A percentile compares a stretch with the other conserved stretches of the same genome.
Evolutionary conservation across 2,113 vertebrate genomes (phyloP).

Genomic region (Anguilla japonica): DNA sequence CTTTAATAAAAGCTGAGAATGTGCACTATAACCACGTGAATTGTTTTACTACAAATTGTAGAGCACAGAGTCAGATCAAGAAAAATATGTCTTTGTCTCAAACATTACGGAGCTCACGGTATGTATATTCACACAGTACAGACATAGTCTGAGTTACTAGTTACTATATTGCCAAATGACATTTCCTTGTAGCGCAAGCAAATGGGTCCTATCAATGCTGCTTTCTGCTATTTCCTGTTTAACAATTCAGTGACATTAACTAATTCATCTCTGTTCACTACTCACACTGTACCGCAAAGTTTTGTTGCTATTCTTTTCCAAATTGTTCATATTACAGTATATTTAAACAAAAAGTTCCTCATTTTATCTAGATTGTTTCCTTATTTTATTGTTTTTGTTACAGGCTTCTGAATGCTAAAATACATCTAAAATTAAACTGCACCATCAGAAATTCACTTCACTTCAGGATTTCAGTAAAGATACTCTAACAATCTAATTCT

Average conservation of each 20-base stretch:
- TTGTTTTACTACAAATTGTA: too few relatives aligned
- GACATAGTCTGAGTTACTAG: background rate
- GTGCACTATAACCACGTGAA: too few relatives aligned
- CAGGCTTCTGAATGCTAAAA: background rate
- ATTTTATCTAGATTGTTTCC: background rate
- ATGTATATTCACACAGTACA: background rate
- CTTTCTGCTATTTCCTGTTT: conserved; percentile 24
- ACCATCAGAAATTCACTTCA: background rate
- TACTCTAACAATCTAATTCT: background rate
- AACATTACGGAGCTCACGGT: too few relatives aligned
- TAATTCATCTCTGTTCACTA: conserved; percentile 25
- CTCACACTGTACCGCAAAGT: background rate
- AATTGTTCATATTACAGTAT: background rate
- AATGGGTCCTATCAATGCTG: background rate
- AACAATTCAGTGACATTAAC: conserved; percentile 20
- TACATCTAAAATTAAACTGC: background rate
- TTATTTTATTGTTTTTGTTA: background rate
- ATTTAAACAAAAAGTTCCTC: background rate
- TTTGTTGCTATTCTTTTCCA: background rate
- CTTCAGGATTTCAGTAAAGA: background rate
- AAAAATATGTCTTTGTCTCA: too few relatives aligned
- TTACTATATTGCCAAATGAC: background rate
- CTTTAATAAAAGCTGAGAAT: too few relatives aligned
- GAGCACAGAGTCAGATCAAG: too few relatives aligned
- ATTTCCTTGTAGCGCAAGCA: background rate